Percentiles rank a stretch among this genome's conserved stretches.
Conservation (phyloP, 2,888 invertebrate genomes). For the Bellardia bayeri region DNA sequence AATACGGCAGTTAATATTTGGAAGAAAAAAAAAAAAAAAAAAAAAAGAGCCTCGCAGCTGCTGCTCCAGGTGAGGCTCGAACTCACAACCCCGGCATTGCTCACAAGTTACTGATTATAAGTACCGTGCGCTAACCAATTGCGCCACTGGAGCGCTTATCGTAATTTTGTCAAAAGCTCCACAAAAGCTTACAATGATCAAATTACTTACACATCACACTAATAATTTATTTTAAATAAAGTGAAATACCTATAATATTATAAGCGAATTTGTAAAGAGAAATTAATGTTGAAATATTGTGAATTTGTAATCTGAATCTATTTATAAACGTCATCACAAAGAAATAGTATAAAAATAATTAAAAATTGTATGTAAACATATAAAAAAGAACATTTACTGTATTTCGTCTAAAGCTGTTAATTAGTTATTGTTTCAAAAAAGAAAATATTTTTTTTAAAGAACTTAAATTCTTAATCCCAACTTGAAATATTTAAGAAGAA, state of each 20-base stretch:
- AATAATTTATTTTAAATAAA: neutral
- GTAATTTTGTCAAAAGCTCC: constrained; percentile 76
- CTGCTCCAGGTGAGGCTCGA: constrained; percentile 99
- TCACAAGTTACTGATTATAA: constrained; percentile 97
- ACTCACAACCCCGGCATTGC: constrained; percentile 99
- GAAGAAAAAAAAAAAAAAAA: neutral
- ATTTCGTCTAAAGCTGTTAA: neutral
- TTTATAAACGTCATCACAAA: constrained; percentile 1
- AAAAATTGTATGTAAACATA: no score
- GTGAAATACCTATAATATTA: constrained; percentile 30
- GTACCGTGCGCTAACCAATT: constrained; percentile 99
- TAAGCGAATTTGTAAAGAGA: neutral
- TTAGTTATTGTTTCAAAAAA: neutral
- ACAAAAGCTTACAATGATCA: neutral
- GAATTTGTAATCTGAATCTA: no score
- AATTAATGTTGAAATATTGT: neutral
- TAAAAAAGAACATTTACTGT: no score
- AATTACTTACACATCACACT: neutral
- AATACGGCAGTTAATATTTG: neutral
- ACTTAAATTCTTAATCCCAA: no score
- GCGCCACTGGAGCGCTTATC: constrained; percentile 96
- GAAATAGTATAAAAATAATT: neutral
- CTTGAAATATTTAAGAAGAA: no score
- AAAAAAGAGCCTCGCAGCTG: neutral
- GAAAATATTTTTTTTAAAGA: neutral